Evolutionary conservation across 2,113 vertebrate genomes (phyloP).

Genomic region (Diadophis punctatus): DNA sequence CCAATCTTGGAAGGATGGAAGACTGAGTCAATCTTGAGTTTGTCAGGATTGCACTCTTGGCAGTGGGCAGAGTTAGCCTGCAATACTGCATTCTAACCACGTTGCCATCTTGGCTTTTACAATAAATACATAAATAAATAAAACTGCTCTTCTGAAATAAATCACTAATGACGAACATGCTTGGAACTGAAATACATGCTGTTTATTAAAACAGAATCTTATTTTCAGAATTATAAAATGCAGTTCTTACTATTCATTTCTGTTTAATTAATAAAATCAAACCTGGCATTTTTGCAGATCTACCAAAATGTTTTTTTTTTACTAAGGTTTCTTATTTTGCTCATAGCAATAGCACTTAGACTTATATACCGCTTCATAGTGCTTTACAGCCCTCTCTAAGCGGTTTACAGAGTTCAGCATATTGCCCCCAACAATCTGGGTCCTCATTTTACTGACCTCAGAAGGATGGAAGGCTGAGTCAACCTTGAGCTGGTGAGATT

Average conservation of each 20-base stretch:
- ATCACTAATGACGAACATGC: background rate
- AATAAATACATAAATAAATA: background rate
- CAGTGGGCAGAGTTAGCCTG: background rate
- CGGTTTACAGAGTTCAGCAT: too few relatives aligned
- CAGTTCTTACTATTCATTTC: background rate
- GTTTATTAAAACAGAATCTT: background rate
- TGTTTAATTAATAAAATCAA: background rate
- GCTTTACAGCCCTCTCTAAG: too few relatives aligned
- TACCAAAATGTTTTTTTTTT: background rate
- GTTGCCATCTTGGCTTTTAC: background rate
- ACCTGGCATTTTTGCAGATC: background rate
- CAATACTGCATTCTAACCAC: background rate
- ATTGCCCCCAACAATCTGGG: too few relatives aligned
- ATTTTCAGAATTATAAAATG: background rate
- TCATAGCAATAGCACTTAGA: too few relatives aligned
- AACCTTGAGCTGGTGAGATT: too few relatives aligned
- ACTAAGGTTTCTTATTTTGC: background rate
- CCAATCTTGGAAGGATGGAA: background rate
- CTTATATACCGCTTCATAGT: too few relatives aligned
- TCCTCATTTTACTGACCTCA: too few relatives aligned
- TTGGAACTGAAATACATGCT: background rate
- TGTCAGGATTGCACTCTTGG: too few relatives aligned
- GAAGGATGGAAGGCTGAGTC: too few relatives aligned
- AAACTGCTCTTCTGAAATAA: background rate
- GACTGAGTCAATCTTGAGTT: background rate